Base-by-base conservation (phyloP, 2,797 vertebrate species). In the Loris lydekkerianus region DNA sequence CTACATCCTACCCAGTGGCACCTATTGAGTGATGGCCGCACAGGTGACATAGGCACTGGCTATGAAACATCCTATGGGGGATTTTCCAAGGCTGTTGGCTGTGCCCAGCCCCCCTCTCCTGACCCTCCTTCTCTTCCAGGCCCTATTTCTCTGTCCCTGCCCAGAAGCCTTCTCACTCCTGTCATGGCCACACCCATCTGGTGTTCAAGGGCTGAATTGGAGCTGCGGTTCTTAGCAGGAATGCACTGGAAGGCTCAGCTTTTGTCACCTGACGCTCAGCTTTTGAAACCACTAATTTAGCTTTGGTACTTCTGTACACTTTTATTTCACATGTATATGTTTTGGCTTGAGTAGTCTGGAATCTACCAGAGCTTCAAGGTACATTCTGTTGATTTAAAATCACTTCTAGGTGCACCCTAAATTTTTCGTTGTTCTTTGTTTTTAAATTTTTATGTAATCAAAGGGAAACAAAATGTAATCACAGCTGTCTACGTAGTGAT, bases 271-370 rank as follows among this genome's bases (percentile, higher is more conserved):
- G 7, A 25, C 11, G 7, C 25, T 97, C 90, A 76, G 15, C 63
- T 53, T 96, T 80, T 96, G 77, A 93, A 93, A 96, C 86, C 95
- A 77, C 29, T 95, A 0, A 0, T 96, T 93, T 97, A 91, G 93
- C 86, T 49, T 73, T 75, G 70, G 73, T 72, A 21, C 60, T 95
- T 97, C 95, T 78, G 15, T 95, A 58, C 75, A 17, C 31, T 87
- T 94, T 97, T 95, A 94, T 84, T 60, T 96, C 96, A 93, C 96
- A 89, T 93, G 75, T 93, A 29, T 73, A 20, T 96, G 92, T 86
- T 97, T 97, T 97, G 95, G 76, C 95, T 95, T 96, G 93, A 91
- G 77, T 97, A 96, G 91, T 70, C 72, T 97, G 96, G 67, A 84
- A 67, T 91, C 65, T 63, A 86, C 94, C n/a, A 88, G 77, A 86